A percentile compares a stretch with the other conserved stretches of the same genome.
phyloP scores from a whole-genome alignment of 2,888 invertebrate genomes.

The Pterobdella sp. region DNA sequence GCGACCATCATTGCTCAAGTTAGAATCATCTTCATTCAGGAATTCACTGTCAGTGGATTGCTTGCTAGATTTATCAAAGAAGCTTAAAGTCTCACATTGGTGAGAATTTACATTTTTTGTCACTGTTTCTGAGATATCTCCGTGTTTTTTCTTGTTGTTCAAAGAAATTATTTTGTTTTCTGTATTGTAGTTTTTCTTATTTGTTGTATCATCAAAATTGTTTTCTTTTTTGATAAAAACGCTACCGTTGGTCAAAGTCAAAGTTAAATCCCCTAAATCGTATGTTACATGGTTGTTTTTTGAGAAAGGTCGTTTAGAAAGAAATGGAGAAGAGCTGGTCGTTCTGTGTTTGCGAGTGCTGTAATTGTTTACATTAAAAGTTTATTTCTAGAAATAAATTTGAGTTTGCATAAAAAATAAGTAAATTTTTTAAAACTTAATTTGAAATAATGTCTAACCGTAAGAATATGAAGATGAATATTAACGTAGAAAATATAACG shows the following conservation, averaged over 20 bases:
- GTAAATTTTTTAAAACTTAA: neutral
- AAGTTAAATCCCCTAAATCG: constrained; percentile 6
- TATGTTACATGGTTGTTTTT: constrained; percentile 1
- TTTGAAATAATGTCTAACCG: neutral
- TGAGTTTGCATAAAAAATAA: neutral
- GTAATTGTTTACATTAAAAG: neutral
- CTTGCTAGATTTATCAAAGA: no score
- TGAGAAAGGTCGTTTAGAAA: neutral
- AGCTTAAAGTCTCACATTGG: no score
- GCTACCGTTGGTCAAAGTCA: constrained; percentile 9
- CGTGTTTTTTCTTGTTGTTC: no score
- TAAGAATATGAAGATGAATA: neutral
- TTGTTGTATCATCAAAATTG: neutral
- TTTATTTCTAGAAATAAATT: neutral
- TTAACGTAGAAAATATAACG: neutral
- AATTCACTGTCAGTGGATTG: no score
- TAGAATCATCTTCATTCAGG: no score
- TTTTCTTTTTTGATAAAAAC: constrained; percentile 9
- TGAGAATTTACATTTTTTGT: no score
- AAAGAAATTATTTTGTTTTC: no score
- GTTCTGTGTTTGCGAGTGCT: neutral
- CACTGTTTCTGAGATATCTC: no score
- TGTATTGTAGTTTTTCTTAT: no score
- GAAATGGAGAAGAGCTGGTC: neutral
- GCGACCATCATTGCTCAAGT: no score